Percentiles rank a stretch among this genome's conserved stretches.
Evolutionary conservation across 2,888 invertebrate genomes (phyloP).

Genomic region (Macrophya alboannulata): DNA sequence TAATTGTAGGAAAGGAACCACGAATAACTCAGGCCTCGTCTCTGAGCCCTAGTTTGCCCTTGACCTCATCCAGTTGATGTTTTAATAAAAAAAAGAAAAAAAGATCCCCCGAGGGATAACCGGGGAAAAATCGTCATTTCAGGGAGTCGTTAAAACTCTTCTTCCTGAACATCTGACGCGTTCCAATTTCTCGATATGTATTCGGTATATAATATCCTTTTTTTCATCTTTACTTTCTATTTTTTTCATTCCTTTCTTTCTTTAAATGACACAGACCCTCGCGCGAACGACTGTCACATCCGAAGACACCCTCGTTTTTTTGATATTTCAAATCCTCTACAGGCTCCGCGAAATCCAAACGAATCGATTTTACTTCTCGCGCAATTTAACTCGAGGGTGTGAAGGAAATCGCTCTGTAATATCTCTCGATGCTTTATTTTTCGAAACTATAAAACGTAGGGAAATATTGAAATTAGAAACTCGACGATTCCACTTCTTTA

Average conservation of each 20-base stretch:
- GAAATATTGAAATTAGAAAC: no score
- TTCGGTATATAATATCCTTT: background rate
- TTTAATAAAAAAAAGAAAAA: no score
- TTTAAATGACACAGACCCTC: background rate
- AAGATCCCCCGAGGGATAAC: slow-evolving; percentile 34
- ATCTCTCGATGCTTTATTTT: background rate
- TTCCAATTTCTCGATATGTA: background rate
- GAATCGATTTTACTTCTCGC: slow-evolving; percentile 30
- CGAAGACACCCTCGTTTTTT: background rate
- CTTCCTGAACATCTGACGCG: slow-evolving; percentile 16
- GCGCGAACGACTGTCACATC: slow-evolving; percentile 23
- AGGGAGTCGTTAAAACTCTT: slow-evolving; percentile 42
- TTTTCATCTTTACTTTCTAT: background rate
- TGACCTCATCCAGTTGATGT: slow-evolving; percentile 46
- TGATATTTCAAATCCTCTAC: slow-evolving; percentile 7
- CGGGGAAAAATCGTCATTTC: slow-evolving; percentile 43
- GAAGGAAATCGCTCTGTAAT: background rate
- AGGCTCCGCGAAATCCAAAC: background rate
- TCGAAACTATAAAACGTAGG: no score
- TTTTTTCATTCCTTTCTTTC: background rate
- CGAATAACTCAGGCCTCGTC: slow-evolving; percentile 32
- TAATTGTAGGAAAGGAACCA: slow-evolving; percentile 40
- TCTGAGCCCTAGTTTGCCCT: slow-evolving; percentile 9
- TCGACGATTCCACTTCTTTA: no score
- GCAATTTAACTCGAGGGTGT: slow-evolving; percentile 26